Evolutionary conservation across 2,797 vertebrate species (phyloP), one percentile per base, ranked within the genome.

Genomic region (Iguana delicatissima): DNA sequence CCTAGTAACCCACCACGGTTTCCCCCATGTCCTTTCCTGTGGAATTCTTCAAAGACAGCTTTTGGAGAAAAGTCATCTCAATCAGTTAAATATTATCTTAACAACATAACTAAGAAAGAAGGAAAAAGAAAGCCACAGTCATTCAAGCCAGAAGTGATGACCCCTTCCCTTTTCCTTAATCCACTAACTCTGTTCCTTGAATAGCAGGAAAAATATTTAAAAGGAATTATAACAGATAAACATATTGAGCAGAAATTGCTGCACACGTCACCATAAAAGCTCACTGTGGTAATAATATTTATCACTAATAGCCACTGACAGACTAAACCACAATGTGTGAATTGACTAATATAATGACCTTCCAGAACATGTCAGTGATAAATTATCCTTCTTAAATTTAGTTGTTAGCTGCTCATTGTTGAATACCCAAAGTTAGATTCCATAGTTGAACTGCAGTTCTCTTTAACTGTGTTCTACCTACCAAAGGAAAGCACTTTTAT

Each of bases 401-500:
- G 67, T 80, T 81, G 6, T 69, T 74, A 6, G 42, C 46, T 79
- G 29, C 26, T 46, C 42, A 5, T 79, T 77, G 38, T 42, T 4
- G 22, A 42, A 14, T 50, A 13, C n/a, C 77, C 42, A 50, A 26
- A 50, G 9, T 73, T 86, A 73, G 46, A 86, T 46, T 52, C 42
- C 38, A 69, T 57, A 13, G 46, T 69, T 69, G 18, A 22, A 4
- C n/a, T 16, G 12, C 35, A 72, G 57, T 69, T 84, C 94, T 97
- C 98, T 97, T 99, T 99, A 98, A 99, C 98, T 42, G 96, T 83
- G 85, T 85, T 92, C 94, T 95, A 99, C 99, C 98, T 87, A 98
- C 98, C 98, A 99, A 97, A 97, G 98, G 97, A 96, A 99, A 98
- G 95, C 98, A 98, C 93, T 98, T 98, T 96, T 99, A 98, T 97